phyloP scores from a whole-genome alignment of 2,888 invertebrate species.

The Cerastis rubricosa region DNA sequence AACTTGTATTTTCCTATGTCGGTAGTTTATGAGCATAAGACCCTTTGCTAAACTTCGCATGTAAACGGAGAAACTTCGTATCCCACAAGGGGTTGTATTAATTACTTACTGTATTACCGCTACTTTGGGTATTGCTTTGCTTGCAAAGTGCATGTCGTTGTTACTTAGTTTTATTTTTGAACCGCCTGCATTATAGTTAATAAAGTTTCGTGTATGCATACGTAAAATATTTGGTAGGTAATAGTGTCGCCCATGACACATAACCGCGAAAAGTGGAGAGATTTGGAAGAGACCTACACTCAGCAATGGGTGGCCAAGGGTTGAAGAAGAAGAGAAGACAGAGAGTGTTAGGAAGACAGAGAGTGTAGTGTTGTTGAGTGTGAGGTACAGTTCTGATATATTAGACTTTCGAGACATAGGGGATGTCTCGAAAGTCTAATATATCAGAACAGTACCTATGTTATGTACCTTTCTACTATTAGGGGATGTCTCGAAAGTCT shows the following conservation, averaged over 20 bases:
- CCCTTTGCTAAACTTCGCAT: constrained; percentile 21
- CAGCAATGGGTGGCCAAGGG: no score
- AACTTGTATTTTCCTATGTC: background rate
- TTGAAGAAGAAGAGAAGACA: no score
- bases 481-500: background rate
- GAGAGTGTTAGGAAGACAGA: no score
- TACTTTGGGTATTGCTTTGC: background rate
- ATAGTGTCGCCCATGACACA: background rate
- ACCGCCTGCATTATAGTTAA: background rate
- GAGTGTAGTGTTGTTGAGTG: no score
- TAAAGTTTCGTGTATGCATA: background rate
- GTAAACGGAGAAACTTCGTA: constrained; percentile 21
- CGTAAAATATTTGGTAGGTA: background rate
- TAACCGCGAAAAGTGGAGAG: no score
- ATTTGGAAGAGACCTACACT: no score
- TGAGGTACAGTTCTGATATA: no score
- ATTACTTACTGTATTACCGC: constrained; percentile 9
- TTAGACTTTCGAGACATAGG: no score
- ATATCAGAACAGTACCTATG: no score
- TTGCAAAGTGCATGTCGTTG: background rate
- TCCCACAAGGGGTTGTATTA: constrained; percentile 6
- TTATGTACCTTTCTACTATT: no score
- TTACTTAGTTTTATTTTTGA: background rate
- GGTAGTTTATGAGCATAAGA: constrained; percentile 31
- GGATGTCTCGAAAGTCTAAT: background rate